Conservation (phyloP, 2,113 vertebrate genomes). For the Cinclus cinclus region DNA sequence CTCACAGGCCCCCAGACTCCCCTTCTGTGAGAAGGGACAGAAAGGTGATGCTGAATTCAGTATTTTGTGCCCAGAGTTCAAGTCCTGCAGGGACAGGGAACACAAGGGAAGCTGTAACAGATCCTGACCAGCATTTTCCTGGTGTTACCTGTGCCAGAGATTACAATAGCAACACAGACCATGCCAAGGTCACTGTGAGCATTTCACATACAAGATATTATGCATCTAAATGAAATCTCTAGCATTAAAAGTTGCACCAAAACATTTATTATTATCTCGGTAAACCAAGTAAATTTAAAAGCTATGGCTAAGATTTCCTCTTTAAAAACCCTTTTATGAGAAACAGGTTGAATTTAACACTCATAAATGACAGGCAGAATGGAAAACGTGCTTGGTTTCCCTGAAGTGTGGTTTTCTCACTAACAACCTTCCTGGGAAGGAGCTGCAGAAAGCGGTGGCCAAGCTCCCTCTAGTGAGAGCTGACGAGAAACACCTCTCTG, state of each 20-base stretch:
- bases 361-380: not conserved
- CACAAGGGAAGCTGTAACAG: not conserved
- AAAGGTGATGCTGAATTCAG: not conserved
- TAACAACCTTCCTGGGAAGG: not conserved
- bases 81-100: not conserved
- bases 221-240: not conserved
- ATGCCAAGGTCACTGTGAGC: not conserved
- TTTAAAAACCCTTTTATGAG: not conserved
- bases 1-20: not conserved
- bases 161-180: not conserved
- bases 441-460: not conserved
- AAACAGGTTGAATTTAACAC: not conserved
- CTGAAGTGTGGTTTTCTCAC: not conserved
- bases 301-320: not conserved
- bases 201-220: not conserved
- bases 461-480: constrained; percentile 40
- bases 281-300: not conserved
- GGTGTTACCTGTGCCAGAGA: not conserved
- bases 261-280: not conserved
- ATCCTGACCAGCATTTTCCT: not conserved
- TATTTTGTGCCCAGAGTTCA: not conserved
- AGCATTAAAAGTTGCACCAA: not conserved
- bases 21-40: not conserved
- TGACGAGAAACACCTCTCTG: not conserved
- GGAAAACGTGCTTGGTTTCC: not conserved